These are phyloP conservation scores for Elephantulus edwardii DNA, from an alignment of 2,113 vertebrate species.

Conservation along the genomic window DNA sequence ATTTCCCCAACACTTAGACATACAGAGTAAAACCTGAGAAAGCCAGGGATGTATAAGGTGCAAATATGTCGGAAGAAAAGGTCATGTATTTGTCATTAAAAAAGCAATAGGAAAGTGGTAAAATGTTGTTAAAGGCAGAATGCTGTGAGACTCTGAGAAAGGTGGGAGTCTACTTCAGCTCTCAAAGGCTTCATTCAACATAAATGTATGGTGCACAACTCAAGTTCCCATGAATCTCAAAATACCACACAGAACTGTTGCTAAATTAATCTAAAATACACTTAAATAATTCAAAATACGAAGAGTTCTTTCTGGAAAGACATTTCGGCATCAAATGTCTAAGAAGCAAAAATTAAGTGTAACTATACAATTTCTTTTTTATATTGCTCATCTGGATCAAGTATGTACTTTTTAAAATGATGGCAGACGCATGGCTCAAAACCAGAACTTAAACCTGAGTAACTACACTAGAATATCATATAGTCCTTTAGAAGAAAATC, in stretches of 20 bases:
- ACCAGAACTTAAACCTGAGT: not conserved
- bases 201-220: not conserved
- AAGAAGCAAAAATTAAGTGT: conserved; percentile 37
- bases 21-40: not conserved
- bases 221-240: not conserved
- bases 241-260: not conserved
- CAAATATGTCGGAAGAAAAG: not conserved
- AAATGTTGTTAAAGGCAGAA: not conserved
- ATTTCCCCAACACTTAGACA: not conserved
- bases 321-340: conserved; percentile 30
- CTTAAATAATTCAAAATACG: conserved; percentile 38
- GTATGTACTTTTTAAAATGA: not conserved
- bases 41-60: not conserved
- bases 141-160: not conserved
- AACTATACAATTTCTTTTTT: conserved; percentile 20
- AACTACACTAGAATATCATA: not conserved
- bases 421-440: not conserved
- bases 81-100: not conserved
- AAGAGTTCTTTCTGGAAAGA: conserved; percentile 28
- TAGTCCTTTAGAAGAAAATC: not conserved
- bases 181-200: not conserved
- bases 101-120: not conserved
- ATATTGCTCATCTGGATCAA: not conserved
- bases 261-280: conserved; percentile 41
- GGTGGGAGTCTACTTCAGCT: not conserved